Conservation (phyloP, 2,113 vertebrate species). For the Platysternon megacephalum region DNA sequence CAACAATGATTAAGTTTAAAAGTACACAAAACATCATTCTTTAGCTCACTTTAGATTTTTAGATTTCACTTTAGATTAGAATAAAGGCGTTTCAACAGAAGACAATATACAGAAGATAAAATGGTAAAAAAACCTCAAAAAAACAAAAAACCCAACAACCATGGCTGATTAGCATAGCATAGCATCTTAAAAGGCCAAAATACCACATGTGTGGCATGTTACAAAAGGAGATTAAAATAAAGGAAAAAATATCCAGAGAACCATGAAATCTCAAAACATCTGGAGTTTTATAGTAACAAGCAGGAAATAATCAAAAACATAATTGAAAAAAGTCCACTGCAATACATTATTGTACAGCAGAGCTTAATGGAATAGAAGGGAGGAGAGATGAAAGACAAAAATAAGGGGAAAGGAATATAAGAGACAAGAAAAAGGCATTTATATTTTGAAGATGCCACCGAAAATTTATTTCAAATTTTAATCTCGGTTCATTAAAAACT, state of each 20-base stretch:
- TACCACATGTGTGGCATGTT: conserved; percentile 81
- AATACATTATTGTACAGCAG: conserved; percentile 75
- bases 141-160: conserved; percentile 14
- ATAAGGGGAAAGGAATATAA: conserved; percentile 25
- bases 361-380: conserved; percentile 68
- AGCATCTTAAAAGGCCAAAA: conserved; percentile 70
- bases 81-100: neutral
- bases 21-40: conserved; percentile 30
- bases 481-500: conserved; percentile 63
- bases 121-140: neutral
- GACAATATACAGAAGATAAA: neutral
- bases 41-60: neutral
- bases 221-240: conserved; percentile 83
- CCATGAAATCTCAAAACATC: conserved; percentile 84
- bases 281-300: conserved; percentile 82
- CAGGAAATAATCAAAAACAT: conserved; percentile 78
- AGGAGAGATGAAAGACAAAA: conserved; percentile 76
- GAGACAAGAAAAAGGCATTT: conserved; percentile 60
- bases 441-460: conserved; percentile 65
- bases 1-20: neutral
- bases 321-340: conserved; percentile 80
- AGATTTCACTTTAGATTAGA: too few relatives aligned
- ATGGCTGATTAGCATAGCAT: conserved; percentile 46
- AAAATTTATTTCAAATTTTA: conserved; percentile 14
- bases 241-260: conserved; percentile 81